These are phyloP conservation scores for Lindbergichthys nudifrons DNA, from an alignment of 2,797 vertebrate genomes.

Conservation along the genomic window DNA sequence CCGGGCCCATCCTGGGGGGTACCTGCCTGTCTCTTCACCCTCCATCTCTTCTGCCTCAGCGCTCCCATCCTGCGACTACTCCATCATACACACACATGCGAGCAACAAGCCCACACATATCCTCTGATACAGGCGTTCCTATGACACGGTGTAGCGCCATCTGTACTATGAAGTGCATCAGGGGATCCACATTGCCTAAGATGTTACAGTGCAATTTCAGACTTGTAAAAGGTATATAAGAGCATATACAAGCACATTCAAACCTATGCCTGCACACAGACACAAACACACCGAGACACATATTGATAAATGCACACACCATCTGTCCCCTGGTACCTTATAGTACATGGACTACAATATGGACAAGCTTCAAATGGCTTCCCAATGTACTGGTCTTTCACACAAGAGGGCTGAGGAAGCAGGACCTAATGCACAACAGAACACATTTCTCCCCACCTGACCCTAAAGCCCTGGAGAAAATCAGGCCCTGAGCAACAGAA, in stretches of 20 bases:
- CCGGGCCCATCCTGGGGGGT: constrained; percentile 80
- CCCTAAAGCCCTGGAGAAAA: constrained; percentile 84
- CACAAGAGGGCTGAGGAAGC: constrained; percentile 79
- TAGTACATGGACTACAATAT: constrained; percentile 65
- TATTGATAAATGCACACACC: constrained; percentile 38
- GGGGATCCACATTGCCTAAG: constrained; percentile 27
- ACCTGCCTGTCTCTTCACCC: constrained; percentile 78
- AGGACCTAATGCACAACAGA: constrained; percentile 68
- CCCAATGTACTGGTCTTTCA: constrained; percentile 84
- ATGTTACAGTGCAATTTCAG: constrained; percentile 29
- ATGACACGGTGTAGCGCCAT: constrained; percentile 48
- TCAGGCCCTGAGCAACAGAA: constrained; percentile 39
- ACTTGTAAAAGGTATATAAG: constrained; percentile 38
- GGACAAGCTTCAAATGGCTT: constrained; percentile 91
- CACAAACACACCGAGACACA: neutral
- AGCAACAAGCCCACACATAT: constrained; percentile 45
- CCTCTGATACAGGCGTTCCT: constrained; percentile 53
- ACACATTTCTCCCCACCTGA: constrained; percentile 62
- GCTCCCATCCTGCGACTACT: constrained; percentile 68
- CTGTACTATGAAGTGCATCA: constrained; percentile 49
- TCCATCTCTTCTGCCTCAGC: constrained; percentile 84
- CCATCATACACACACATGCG: constrained; percentile 57
- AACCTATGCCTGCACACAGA: neutral
- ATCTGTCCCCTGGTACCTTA: constrained; percentile 57
- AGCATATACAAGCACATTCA: constrained; percentile 26